These are phyloP conservation scores for Mesorhabditis sp. DNA, from an alignment of 2,888 invertebrate species.

Conservation along the genomic window DNA sequence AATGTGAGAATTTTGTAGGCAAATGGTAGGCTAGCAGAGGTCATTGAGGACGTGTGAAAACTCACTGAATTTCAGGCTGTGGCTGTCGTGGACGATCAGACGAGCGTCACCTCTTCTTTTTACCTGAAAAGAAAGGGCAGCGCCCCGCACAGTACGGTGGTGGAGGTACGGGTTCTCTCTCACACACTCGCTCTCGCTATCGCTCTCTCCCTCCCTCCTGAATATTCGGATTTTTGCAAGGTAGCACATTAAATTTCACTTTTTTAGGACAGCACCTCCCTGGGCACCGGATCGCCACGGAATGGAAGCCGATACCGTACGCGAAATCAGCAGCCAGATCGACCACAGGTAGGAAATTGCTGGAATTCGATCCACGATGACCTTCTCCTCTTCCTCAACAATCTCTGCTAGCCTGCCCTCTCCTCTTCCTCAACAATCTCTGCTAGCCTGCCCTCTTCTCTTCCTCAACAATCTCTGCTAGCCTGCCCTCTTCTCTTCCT, in stretches of 20 bases:
- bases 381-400: not conserved
- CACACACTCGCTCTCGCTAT: no score
- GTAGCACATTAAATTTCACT: not conserved
- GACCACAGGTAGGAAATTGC: not conserved
- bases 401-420: not conserved
- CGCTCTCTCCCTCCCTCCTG: no score
- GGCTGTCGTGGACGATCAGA: slow-evolving; percentile 1
- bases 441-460: not conserved
- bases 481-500: not conserved
- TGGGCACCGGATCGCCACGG: not conserved
- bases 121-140: not conserved
- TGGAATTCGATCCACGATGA: no score
- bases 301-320: slow-evolving; percentile 5
- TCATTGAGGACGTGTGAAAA: not conserved
- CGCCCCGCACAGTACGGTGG: slow-evolving; percentile 3
- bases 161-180: not conserved
- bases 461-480: not conserved
- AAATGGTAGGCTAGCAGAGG: no score
- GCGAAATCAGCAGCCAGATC: not conserved
- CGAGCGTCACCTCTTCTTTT: slow-evolving; percentile 3
- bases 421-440: not conserved
- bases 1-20: no score
- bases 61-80: not conserved
- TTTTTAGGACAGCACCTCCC: not conserved
- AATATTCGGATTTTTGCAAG: not conserved